These are phyloP conservation scores for Riparia riparia DNA, from an alignment of 2,113 vertebrate genomes.

Conservation along the genomic window DNA sequence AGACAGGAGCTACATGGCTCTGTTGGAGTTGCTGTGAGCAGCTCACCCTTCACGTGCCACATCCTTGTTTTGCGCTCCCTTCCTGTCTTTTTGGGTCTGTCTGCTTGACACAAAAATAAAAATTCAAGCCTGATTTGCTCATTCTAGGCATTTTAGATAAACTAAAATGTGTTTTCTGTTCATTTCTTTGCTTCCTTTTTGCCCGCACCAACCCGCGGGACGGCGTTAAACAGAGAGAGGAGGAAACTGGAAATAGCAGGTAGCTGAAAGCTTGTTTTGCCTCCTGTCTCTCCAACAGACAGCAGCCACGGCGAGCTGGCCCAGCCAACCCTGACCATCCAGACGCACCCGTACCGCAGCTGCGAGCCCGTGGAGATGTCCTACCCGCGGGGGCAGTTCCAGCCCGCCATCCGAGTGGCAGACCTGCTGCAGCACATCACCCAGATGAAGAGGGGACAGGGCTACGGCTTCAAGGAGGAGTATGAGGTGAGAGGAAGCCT, in stretches of 20 bases:
- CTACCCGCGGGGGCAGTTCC: constrained; percentile 93
- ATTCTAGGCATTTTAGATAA: background rate
- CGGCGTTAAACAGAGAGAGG: background rate
- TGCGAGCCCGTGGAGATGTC: constrained; percentile 96
- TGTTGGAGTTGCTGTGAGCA: background rate
- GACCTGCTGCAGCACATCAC: constrained; percentile 99
- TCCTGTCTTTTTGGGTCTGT: background rate
- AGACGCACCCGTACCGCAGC: constrained; percentile 92
- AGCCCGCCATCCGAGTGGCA: constrained; percentile 94
- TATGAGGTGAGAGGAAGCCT: constrained; percentile 87
- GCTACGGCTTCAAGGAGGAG: constrained; percentile 98
- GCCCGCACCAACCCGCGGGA: background rate
- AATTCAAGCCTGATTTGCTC: background rate
- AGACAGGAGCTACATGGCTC: background rate
- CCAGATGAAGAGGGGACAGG: constrained; percentile 98
- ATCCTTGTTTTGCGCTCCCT: background rate
- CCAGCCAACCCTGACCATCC: constrained; percentile 92
- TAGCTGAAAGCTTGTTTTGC: constrained; percentile 38
- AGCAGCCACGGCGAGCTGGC: constrained; percentile 89
- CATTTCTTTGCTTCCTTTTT: background rate
- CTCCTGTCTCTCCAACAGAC: constrained; percentile 79
- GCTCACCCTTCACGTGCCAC: background rate
- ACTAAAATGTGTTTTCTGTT: background rate
- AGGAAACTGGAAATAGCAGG: background rate
- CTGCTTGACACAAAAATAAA: background rate